Evolutionary conservation across 2,797 vertebrate species (phyloP), one percentile per base, ranked within the genome.

Genomic region (Mus caroli): DNA sequence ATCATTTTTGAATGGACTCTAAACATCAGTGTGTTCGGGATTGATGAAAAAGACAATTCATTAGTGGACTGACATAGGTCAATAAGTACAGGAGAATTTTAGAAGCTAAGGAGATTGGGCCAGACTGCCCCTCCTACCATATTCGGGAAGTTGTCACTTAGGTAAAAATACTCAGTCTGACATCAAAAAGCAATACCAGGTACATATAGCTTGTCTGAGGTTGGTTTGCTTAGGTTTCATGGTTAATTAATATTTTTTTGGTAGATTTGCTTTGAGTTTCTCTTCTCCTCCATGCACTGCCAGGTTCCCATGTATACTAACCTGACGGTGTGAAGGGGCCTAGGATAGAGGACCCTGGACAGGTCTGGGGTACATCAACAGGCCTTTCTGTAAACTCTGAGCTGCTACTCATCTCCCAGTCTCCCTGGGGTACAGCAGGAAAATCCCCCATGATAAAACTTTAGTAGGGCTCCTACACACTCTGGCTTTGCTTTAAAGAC

Each of bases 121-220:
- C 6, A 19, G 40, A 71, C 37, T 56, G 10, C 46, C 19, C 15
- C 37, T 24, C 5, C 60, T 40, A 34, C 40, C 17, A 1, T 58
- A 71, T 88, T 78, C 95, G 62, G 50, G 43, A 52, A 79, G 8
- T 91, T 60, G 20, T 93, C 79, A 26, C 80, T 89, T 93, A 10
- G 40, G 58, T 87, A 62, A 88, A 92, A 94, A 83, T 52, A 24
- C 37, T 92, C 37, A 50, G 1, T 76, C 34, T 88, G 17, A 28
- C 64, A 12, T 86, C 1, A 91, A 73, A 92, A 97, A 80, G 11
- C 37, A 54, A 88, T 71, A 58, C 37, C 76, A 75, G 54, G 52
- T 40, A 46, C 3, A 78, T 82, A 83, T 80, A 94, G 24, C 58
- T 62, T 90, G 17, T 80, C 52, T 67, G 4, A 56, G 13, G 46